Evolutionary conservation across 2,797 vertebrate species (phyloP).

Genomic region (Adrianichthys oophorus): DNA sequence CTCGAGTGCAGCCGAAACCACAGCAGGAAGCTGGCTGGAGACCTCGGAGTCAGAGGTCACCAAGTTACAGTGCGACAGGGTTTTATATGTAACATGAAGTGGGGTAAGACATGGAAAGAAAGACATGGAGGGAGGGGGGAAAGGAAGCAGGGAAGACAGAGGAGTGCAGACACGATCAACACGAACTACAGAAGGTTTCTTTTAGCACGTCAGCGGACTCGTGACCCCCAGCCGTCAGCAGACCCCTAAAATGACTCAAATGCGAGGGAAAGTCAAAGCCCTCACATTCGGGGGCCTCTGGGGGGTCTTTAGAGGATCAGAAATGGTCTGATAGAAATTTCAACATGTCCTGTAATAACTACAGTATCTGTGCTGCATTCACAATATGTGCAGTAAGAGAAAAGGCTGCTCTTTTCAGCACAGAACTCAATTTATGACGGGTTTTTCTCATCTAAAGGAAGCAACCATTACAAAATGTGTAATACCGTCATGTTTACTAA

Average conservation of each 20-base stretch:
- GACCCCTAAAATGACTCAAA: slow-evolving; percentile 12
- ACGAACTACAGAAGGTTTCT: slow-evolving; percentile 53
- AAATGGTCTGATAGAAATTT: neutral
- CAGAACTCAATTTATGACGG: too few species aligned
- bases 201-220: slow-evolving; percentile 33
- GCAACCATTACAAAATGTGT: too few species aligned
- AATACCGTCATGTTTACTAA: too few species aligned
- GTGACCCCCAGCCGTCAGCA: slow-evolving; percentile 42
- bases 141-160: slow-evolving; percentile 49
- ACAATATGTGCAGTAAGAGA: too few species aligned
- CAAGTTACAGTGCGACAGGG: slow-evolving; percentile 51
- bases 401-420: too few species aligned
- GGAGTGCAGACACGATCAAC: slow-evolving; percentile 35
- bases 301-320: slow-evolving; percentile 40
- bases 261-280: slow-evolving; percentile 1
- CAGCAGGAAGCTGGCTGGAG: slow-evolving; percentile 66
- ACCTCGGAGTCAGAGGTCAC: slow-evolving; percentile 58
- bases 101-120: slow-evolving; percentile 29
- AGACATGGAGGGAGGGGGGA: slow-evolving; percentile 13
- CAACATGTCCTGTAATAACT: too few species aligned
- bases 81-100: slow-evolving; percentile 31
- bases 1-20: slow-evolving; percentile 51
- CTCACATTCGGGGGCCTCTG: slow-evolving; percentile 21
- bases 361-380: too few species aligned
- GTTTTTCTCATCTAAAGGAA: too few species aligned